Evolutionary conservation across 2,113 vertebrate genomes (phyloP).

Genomic region (Sialia sialis): DNA sequence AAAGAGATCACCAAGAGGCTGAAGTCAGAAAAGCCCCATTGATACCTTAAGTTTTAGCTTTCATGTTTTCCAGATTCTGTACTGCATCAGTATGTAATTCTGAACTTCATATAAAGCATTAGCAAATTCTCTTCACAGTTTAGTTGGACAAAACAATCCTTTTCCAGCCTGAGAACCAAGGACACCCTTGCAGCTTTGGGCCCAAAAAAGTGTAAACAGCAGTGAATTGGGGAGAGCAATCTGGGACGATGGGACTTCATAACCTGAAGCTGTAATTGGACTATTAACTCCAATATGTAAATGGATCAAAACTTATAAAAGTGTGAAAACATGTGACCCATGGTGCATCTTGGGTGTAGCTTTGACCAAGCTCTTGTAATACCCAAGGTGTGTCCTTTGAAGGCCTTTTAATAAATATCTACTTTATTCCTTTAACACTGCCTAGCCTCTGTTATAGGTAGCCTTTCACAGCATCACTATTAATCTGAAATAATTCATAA

Average conservation of each 20-base stretch:
- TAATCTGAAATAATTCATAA: background rate
- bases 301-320: background rate
- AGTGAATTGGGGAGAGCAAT: background rate
- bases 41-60: background rate
- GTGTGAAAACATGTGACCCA: accelerated
- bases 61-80: background rate
- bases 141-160: background rate
- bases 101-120: too few species aligned
- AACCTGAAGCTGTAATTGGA: background rate
- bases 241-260: background rate
- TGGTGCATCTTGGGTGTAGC: background rate
- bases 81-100: background rate
- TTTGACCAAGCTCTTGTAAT: too few species aligned
- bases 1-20: background rate
- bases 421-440: background rate
- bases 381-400: background rate
- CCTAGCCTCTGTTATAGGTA: background rate
- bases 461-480: background rate
- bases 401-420: background rate
- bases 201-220: background rate
- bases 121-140: background rate
- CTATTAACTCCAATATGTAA: background rate
- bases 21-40: background rate
- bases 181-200: background rate
- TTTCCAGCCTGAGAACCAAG: background rate